Conservation (phyloP, 2,113 vertebrate species). For the Centrocercus urophasianus region DNA sequence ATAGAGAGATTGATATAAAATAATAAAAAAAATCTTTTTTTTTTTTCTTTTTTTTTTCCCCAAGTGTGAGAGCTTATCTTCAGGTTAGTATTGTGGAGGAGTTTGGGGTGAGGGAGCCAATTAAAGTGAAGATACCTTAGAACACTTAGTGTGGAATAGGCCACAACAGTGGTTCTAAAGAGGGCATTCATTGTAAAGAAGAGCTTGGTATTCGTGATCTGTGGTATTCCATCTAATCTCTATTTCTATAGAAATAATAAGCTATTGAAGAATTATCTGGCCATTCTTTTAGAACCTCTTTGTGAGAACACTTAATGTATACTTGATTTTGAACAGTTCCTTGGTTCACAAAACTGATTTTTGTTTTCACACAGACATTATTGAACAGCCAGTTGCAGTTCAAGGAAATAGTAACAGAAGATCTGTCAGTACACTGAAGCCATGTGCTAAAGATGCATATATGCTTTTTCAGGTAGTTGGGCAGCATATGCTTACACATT, state of each 20-base stretch:
- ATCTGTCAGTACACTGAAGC: constrained; percentile 92
- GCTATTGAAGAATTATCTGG: neutral
- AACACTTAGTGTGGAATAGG: neutral
- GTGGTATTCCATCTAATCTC: neutral
- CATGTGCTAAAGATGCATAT: constrained; percentile 98
- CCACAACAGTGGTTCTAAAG: neutral
- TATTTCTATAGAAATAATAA: neutral
- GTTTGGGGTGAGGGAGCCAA: neutral
- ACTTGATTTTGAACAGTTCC: neutral
- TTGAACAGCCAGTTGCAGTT: constrained; percentile 85
- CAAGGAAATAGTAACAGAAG: constrained; percentile 96
- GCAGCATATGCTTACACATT: neutral
- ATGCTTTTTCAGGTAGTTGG: constrained; percentile 97
- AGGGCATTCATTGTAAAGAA: neutral
- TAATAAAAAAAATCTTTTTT: neutral
- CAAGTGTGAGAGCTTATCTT: neutral
- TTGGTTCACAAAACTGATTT: neutral
- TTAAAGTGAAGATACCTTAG: neutral
- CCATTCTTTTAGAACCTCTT: neutral
- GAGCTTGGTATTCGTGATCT: neutral
- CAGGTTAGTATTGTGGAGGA: neutral
- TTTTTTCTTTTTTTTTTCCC: neutral
- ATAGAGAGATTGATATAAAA: neutral
- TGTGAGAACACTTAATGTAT: rapidly evolving
- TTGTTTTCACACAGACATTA: constrained; percentile 77